These are phyloP conservation scores for Phrynocephalus guinanensis DNA, from an alignment of 2,797 vertebrate species.

Conservation along the genomic window DNA sequence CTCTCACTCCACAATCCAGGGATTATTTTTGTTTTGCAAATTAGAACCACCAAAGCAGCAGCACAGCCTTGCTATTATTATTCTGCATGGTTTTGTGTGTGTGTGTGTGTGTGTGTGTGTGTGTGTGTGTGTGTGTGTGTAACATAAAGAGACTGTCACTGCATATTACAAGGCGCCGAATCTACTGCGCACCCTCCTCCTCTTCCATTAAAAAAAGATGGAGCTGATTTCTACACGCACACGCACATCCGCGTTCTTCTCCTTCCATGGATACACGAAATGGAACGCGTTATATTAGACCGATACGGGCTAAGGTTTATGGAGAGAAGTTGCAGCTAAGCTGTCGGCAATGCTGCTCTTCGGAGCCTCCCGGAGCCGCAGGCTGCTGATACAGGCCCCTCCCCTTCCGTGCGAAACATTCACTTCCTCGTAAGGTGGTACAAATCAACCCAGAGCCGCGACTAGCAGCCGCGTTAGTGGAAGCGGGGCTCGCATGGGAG, in stretches of 20 bases:
- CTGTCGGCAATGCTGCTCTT: conserved; percentile 56
- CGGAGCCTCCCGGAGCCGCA: conserved; percentile 62
- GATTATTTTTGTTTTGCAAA: not conserved
- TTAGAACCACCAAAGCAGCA: not conserved
- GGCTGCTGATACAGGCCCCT: conserved; percentile 81
- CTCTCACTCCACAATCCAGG: not conserved
- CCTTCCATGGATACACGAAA: conserved; percentile 16
- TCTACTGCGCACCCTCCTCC: conserved; percentile 19
- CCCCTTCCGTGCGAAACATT: conserved; percentile 93
- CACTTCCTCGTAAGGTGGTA: conserved; percentile 97
- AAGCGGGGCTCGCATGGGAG: conserved; percentile 20
- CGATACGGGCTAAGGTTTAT: conserved; percentile 34
- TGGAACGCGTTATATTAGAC: conserved; percentile 24
- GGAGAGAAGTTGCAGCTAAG: conserved; percentile 59
- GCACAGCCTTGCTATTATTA: not conserved
- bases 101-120: conserved; percentile 54
- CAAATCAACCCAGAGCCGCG: conserved; percentile 92
- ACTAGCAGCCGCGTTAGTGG: conserved; percentile 62
- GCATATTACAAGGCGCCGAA: conserved; percentile 54
- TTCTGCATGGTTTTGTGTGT: conserved; percentile 55
- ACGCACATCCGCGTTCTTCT: not conserved
- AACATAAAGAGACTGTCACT: conserved; percentile 47
- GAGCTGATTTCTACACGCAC: conserved; percentile 22
- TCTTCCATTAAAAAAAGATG: conserved; percentile 53
- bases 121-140: conserved; percentile 29